Percentiles rank a stretch among this genome's conserved stretches.
Evolutionary conservation across 2,113 vertebrate genomes (phyloP).

Genomic region (Lanius collurio): DNA sequence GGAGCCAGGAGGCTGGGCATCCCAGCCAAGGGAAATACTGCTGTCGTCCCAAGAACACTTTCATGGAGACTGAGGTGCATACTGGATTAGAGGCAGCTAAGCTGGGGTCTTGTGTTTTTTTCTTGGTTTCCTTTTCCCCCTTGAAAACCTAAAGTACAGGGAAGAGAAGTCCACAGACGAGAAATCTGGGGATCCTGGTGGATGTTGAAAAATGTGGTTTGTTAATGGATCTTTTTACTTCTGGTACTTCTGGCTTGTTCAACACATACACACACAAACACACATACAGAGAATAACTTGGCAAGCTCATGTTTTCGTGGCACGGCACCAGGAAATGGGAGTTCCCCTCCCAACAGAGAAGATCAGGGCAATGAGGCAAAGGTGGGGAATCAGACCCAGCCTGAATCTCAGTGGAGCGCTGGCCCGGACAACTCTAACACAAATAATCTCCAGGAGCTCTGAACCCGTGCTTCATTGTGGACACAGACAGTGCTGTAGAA

Average conservation of each 20-base stretch:
- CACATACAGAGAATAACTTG: background rate
- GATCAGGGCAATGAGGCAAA: constrained; percentile 64
- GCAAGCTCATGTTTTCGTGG: background rate
- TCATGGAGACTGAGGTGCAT: constrained; percentile 50
- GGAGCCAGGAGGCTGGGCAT: constrained; percentile 67
- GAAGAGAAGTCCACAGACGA: background rate
- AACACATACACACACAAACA: background rate
- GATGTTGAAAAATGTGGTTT: constrained; percentile 32
- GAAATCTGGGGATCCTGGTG: constrained; percentile 32
- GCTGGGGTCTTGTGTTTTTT: background rate
- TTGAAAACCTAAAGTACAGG: background rate
- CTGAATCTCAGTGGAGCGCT: constrained; percentile 50
- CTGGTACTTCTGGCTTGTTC: constrained; percentile 17
- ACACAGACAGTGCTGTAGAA: constrained; percentile 69
- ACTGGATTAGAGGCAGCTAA: constrained; percentile 28
- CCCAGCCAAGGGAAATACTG: constrained; percentile 76
- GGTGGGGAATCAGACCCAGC: constrained; percentile 50
- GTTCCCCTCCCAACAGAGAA: constrained; percentile 40
- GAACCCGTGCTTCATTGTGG: constrained; percentile 53
- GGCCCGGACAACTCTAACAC: constrained; percentile 67
- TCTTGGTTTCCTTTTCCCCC: background rate
- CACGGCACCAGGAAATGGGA: constrained; percentile 53
- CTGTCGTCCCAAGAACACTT: constrained; percentile 60
- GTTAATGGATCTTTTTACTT: constrained; percentile 24
- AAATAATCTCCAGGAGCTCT: constrained; percentile 74